These are phyloP conservation scores for Neoitamus cyanurus DNA, from an alignment of 2,888 invertebrate genomes.

Conservation along the genomic window DNA sequence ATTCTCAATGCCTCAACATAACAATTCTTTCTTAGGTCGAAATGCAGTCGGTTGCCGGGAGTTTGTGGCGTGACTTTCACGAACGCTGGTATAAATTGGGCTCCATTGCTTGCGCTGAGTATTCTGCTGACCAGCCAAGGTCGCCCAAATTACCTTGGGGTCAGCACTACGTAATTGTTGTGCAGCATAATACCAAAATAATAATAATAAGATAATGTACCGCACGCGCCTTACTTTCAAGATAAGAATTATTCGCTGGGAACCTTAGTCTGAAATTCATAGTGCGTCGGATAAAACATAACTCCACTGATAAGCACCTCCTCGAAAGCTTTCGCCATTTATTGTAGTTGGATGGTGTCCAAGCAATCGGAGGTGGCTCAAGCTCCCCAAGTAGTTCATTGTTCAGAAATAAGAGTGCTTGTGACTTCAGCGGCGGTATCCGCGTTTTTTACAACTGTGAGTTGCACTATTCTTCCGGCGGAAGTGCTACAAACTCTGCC, in stretches of 20 bases:
- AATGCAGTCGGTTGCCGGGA: background rate
- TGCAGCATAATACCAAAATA: background rate
- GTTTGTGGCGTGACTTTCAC: background rate
- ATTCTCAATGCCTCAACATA: background rate
- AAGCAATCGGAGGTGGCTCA: background rate
- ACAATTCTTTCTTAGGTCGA: background rate
- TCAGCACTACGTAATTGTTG: background rate
- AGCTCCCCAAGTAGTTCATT: background rate
- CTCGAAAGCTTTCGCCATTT: background rate
- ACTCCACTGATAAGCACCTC: background rate
- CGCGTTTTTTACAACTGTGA: background rate
- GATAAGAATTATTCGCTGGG: background rate
- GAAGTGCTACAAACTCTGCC: background rate
- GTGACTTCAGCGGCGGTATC: background rate
- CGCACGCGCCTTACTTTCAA: background rate
- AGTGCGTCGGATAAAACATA: background rate
- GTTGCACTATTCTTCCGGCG: background rate
- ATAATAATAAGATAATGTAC: background rate
- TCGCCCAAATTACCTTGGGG: background rate
- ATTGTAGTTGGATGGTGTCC: background rate
- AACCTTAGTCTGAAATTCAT: background rate
- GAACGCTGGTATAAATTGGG: background rate
- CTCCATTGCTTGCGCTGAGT: background rate
- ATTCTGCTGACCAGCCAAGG: background rate
- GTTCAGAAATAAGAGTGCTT: background rate